Percentiles rank a stretch among this genome's conserved stretches.
These are phyloP conservation scores for Peucedramus taeniatus DNA, from an alignment of 2,113 vertebrate species.

Conservation along the genomic window DNA sequence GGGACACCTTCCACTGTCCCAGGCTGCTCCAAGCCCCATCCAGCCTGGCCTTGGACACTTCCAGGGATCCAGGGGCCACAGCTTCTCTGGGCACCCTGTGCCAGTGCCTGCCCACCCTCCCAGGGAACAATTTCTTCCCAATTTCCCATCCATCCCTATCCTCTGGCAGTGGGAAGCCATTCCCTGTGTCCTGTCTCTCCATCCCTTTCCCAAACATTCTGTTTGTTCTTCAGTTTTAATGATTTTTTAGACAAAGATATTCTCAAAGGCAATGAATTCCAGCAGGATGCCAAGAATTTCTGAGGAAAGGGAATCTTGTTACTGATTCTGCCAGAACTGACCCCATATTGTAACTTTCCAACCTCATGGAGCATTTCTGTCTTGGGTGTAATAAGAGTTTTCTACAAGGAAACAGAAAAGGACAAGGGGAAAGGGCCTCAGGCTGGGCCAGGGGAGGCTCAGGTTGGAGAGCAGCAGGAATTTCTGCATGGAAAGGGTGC, in stretches of 20 bases:
- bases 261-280: background rate
- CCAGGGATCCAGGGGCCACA: background rate
- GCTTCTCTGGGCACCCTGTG: background rate
- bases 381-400: background rate
- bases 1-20: background rate
- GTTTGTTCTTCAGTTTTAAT: background rate
- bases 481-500: background rate
- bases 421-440: background rate
- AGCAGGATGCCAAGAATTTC: background rate
- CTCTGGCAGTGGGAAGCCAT: background rate
- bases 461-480: background rate
- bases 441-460: background rate
- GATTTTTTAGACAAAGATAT: background rate
- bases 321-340: background rate
- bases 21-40: background rate
- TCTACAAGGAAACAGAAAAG: background rate
- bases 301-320: background rate
- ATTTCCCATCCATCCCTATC: background rate
- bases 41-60: background rate
- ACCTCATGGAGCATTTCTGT: rapidly evolving
- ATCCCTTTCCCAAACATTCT: background rate
- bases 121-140: background rate
- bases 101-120: background rate
- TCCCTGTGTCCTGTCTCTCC: rapidly evolving
- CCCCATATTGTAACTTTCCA: background rate